Evolutionary conservation across 2,888 invertebrate species (phyloP), one percentile per base, ranked within the genome.

Genomic region (Drosophila picticornis): DNA sequence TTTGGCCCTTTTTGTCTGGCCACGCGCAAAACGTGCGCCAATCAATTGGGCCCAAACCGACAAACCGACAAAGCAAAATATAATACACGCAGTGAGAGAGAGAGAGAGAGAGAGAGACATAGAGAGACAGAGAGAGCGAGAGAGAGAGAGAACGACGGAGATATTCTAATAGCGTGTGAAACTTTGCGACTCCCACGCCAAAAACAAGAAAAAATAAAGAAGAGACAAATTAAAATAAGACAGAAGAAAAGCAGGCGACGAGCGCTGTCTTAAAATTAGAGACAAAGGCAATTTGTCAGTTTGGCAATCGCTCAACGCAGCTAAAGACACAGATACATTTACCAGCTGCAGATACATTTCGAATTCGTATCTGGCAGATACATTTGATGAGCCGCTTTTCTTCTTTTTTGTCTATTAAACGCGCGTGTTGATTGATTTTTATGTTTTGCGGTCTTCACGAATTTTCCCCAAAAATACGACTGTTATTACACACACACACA

Each of bases 1-100:
- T 70, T 66, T 66, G 66, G 65, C 53, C 29, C 38, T 13, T 22
- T 52, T 50, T 52, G 52, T 61, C 57, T 65, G 50, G 73, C 69
- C 89, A 88, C 87, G 89, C 87, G 89, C 83, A 85, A 87, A 90
- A 87, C 86, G 90, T 85, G 90, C 85, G 88, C 85, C 85, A 89
- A 87, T 85, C 85, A 89, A 89, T 85, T 87, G 83, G 69, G 65
- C 70, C 61, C 63, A 66, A 59, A 53, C 29, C 22, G 19, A 65
- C 63, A 66, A 59, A 53, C 29, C 22, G 19, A 65, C 66, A 68
- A 43, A 51, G 50, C 16, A 31, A 63, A 38, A 38, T 27, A 53
- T n/a, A 13, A 43, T 38, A 29, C 63, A 66, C 48, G 67, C 52
- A 55, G 65, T 43, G 19, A 61, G 50, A 52, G 13, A 58, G n/a